phyloP scores from a whole-genome alignment of 2,888 invertebrate species.

The Coecobrya sp. region DNA sequence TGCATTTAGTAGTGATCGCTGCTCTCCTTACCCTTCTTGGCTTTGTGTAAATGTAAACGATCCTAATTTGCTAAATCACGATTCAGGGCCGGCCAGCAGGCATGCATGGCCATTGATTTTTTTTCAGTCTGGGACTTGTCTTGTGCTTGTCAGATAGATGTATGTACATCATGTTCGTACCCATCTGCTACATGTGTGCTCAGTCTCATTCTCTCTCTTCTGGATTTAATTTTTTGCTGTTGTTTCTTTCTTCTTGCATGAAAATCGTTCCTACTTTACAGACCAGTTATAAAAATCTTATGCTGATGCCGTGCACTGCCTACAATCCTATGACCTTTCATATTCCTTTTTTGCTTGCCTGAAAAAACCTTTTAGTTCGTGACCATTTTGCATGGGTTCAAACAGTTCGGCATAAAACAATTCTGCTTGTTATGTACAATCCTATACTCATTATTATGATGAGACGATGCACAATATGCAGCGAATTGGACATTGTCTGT shows the following conservation, averaged over 20 bases:
- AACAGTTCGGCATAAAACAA: conserved; percentile 44
- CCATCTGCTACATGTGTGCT: conserved; percentile 60
- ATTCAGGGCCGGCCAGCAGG: conserved; percentile 81
- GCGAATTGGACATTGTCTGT: conserved; percentile 8
- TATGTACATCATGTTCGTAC: conserved; percentile 21
- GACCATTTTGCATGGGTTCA: conserved; percentile 68
- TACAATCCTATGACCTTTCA: conserved; percentile 79
- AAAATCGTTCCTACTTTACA: conserved; percentile 25
- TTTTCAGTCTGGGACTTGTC: conserved; percentile 79
- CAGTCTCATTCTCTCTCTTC: conserved; percentile 74
- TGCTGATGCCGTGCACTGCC: conserved; percentile 52
- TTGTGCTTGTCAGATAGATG: conserved; percentile 68
- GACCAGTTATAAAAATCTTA: conserved; percentile 51
- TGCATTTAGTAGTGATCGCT: conserved; percentile 57
- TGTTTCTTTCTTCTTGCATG: conserved; percentile 40
- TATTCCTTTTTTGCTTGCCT: conserved; percentile 73
- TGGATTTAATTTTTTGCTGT: conserved; percentile 73
- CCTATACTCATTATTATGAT: conserved; percentile 19
- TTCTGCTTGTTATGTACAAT: conserved; percentile 8
- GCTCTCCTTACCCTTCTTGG: conserved; percentile 63
- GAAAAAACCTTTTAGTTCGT: conserved; percentile 69
- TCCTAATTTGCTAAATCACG: conserved; percentile 83
- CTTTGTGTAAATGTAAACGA: conserved; percentile 76
- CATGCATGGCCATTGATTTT: conserved; percentile 73
- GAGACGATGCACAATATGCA: conserved; percentile 41